phyloP scores from a whole-genome alignment of 2,888 invertebrate species.

The Standfussiana lucernea region DNA sequence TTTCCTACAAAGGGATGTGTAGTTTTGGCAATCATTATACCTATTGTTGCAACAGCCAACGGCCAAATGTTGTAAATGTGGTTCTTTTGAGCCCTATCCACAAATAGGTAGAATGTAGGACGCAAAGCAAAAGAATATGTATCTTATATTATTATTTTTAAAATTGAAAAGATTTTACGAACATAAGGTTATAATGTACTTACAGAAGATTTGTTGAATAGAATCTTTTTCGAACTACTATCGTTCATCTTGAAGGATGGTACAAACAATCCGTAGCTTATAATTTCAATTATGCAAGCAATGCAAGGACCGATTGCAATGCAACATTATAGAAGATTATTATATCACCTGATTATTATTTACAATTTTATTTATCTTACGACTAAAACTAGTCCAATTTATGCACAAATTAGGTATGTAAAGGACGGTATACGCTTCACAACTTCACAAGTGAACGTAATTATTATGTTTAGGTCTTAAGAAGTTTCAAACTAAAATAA shows the following conservation, averaged over 20 bases:
- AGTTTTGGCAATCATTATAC: neutral
- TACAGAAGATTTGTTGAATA: constrained; percentile 90
- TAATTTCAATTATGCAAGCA: neutral
- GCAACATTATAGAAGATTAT: neutral
- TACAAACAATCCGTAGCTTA: neutral
- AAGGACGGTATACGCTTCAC: neutral
- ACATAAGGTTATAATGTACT: constrained; percentile 66
- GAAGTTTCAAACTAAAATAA: constrained; percentile 2
- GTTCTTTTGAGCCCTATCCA: neutral
- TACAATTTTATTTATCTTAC: constrained; percentile 10
- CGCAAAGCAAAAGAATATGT: too few species aligned
- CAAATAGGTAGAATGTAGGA: neutral
- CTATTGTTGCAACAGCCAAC: constrained; percentile 13
- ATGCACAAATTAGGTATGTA: neutral
- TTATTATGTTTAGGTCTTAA: too few species aligned
- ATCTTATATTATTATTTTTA: too few species aligned
- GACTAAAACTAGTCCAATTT: constrained; percentile 1
- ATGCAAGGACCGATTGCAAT: neutral
- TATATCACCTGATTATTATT: constrained; percentile 19
- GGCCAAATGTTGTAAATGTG: neutral
- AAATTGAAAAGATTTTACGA: neutral
- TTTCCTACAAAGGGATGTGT: neutral
- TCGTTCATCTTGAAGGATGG: constrained; percentile 78
- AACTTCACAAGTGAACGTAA: neutral
- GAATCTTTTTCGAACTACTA: constrained; percentile 83